phyloP scores from a whole-genome alignment of 2,888 invertebrate genomes.

The Scelioninae gen. 2 region DNA sequence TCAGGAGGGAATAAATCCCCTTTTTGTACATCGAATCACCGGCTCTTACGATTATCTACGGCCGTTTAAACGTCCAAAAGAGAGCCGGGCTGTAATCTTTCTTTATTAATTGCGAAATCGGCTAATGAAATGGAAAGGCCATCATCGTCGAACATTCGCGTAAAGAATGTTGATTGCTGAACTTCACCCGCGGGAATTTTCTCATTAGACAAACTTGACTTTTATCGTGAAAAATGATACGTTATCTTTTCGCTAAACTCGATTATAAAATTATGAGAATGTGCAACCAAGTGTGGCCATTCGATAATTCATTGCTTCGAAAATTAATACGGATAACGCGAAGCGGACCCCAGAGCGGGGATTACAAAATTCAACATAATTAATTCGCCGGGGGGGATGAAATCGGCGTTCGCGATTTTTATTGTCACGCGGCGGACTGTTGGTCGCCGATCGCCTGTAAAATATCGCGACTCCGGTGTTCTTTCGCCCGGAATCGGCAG shows the following conservation, averaged over 20 bases:
- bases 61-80: constrained; percentile 25
- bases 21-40: constrained; percentile 42
- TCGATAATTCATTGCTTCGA: constrained; percentile 23
- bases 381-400: constrained; percentile 1
- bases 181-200: constrained; percentile 54
- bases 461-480: neutral
- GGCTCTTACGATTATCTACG: constrained; percentile 27
- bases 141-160: constrained; percentile 50
- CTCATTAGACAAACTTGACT: constrained; percentile 57
- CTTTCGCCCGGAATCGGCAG: too few relatives aligned
- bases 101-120: constrained; percentile 57
- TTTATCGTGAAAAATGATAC: constrained; percentile 53
- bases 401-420: neutral
- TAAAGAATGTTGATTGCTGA: constrained; percentile 55
- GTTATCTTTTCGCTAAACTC: constrained; percentile 51
- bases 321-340: neutral
- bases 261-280: constrained; percentile 54
- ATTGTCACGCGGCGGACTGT: neutral
- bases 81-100: constrained; percentile 47
- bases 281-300: constrained; percentile 26
- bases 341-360: neutral
- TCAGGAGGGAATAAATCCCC: constrained; percentile 57
- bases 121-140: constrained; percentile 59
- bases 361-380: constrained; percentile 14
- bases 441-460: neutral